Evolutionary conservation across 2,888 invertebrate genomes (phyloP).

Genomic region (Toxonevra muliebris): DNA sequence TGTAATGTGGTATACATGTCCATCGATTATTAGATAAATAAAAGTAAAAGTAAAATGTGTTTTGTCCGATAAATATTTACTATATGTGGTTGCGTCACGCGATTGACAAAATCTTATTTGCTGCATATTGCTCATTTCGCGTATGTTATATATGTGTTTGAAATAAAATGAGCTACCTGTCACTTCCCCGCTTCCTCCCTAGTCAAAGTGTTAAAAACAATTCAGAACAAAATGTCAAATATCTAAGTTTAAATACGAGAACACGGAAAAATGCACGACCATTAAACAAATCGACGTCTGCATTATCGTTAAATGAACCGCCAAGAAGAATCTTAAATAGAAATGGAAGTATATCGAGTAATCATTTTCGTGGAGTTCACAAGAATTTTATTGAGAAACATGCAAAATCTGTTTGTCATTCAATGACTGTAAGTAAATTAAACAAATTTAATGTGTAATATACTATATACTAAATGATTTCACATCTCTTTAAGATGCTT

Average conservation of each 20-base stretch:
- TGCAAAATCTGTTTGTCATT: constrained; percentile 77
- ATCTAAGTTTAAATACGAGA: constrained; percentile 53
- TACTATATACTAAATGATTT: no score
- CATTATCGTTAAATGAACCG: constrained; percentile 49
- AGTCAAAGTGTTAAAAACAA: constrained; percentile 31
- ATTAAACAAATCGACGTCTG: constrained; percentile 43
- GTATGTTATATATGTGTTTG: no score
- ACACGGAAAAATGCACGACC: constrained; percentile 40
- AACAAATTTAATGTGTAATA: no score
- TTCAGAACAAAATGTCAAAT: constrained; percentile 50
- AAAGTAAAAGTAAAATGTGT: constrained; percentile 5
- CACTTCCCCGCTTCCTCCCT: constrained; percentile 47
- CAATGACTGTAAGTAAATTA: constrained; percentile 79
- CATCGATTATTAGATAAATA: not conserved
- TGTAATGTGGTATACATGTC: no score
- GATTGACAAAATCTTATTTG: not conserved
- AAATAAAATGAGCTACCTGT: constrained; percentile 50
- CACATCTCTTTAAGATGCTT: no score
- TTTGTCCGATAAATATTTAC: not conserved
- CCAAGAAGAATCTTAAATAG: constrained; percentile 52
- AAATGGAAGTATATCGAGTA: constrained; percentile 70
- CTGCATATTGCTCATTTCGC: not conserved
- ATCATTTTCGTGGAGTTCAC: constrained; percentile 80
- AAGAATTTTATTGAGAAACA: constrained; percentile 79
- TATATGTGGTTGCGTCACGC: constrained; percentile 27